These are phyloP conservation scores for Sinocyclocheilus grahami DNA, from an alignment of 2,113 vertebrate species.

Conservation along the genomic window DNA sequence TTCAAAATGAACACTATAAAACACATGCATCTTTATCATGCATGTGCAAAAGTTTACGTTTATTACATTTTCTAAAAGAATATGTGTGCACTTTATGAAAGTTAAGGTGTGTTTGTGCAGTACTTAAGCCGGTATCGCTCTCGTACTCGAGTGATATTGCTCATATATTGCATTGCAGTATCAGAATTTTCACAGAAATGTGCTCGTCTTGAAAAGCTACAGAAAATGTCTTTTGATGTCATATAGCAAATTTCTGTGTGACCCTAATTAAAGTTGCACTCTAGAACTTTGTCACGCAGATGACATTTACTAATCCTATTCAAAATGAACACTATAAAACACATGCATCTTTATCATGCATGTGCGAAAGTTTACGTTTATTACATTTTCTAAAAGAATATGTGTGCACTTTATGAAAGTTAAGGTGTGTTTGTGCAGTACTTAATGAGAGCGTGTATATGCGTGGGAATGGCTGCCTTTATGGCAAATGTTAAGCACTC, in stretches of 20 bases:
- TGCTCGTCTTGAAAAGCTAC: no score
- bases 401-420: not conserved
- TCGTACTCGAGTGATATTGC: no score
- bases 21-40: not conserved
- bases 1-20: not conserved
- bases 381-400: not conserved
- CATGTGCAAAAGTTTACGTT: not conserved
- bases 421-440: not conserved
- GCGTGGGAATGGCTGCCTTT: constrained; percentile 24
- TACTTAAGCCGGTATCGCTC: not conserved
- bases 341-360: not conserved
- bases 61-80: not conserved
- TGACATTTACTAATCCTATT: constrained; percentile 1
- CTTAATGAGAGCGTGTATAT: constrained; percentile 11
- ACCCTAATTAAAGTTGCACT: not conserved
- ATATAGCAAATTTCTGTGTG: not conserved
- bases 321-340: not conserved
- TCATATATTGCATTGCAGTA: no score
- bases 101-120: not conserved
- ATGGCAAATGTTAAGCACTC: constrained; percentile 71
- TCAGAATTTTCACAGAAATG: no score
- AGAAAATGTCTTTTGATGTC: no score
- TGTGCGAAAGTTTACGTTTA: not conserved
- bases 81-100: not conserved
- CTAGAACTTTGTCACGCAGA: not conserved